A percentile compares a stretch with the other conserved stretches of the same genome.
phyloP scores from a whole-genome alignment of 2,888 invertebrate genomes.

The Drosophila kambysellisi region DNA sequence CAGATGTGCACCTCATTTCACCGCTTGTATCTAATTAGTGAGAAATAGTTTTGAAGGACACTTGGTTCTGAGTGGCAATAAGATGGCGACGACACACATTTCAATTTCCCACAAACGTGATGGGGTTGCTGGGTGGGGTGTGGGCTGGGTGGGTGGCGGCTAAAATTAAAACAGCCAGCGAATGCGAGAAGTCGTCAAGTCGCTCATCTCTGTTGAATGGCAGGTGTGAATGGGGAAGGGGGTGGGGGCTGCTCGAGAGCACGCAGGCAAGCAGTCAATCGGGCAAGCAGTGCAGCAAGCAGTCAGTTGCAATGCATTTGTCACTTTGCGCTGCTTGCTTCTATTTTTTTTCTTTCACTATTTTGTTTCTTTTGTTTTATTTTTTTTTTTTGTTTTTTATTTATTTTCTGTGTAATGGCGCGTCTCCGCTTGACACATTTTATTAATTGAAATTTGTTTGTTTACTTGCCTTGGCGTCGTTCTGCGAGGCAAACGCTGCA shows the following conservation, averaged over 20 bases:
- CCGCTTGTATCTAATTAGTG: slow-evolving; percentile 81
- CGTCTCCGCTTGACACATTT: slow-evolving; percentile 77
- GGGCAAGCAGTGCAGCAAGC: slow-evolving; percentile 30
- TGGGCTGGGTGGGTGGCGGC: background rate
- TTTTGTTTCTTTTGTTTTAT: slow-evolving; percentile 14
- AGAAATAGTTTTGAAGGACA: slow-evolving; percentile 82
- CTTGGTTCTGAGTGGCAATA: slow-evolving; percentile 66
- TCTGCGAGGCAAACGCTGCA: slow-evolving; percentile 20
- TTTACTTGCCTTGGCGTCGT: slow-evolving; percentile 36
- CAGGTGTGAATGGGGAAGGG: background rate
- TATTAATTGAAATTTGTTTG: slow-evolving; percentile 80
- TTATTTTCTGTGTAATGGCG: slow-evolving; percentile 65
- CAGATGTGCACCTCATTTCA: slow-evolving; percentile 56
- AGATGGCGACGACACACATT: slow-evolving; percentile 61
- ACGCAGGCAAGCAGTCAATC: slow-evolving; percentile 40
- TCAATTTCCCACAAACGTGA: slow-evolving; percentile 5
- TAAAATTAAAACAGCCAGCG: slow-evolving; percentile 44
- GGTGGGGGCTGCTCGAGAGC: background rate
- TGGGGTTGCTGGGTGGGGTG: background rate
- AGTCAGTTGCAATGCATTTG: slow-evolving; percentile 56
- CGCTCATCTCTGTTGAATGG: slow-evolving; percentile 18
- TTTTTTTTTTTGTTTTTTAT: slow-evolving; percentile 3
- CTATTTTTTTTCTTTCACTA: slow-evolving; percentile 16
- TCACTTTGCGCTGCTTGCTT: slow-evolving; percentile 13
- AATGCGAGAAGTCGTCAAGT: slow-evolving; percentile 23